Base-by-base conservation (phyloP, 1,140 invertebrate genomes). In the Chironomus tepperi region DNA sequence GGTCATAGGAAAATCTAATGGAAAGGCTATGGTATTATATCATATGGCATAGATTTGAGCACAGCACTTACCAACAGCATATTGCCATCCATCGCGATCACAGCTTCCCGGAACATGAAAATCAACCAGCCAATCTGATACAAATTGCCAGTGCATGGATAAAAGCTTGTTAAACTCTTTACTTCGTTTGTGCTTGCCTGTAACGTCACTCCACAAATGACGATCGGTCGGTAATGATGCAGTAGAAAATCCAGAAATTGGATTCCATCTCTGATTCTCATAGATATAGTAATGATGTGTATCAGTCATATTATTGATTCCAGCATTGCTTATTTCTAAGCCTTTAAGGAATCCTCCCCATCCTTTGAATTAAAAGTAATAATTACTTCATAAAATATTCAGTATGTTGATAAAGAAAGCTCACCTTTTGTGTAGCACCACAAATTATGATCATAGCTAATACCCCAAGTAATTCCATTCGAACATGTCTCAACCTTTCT, bases 251-350 rank as follows among this genome's bases (percentile, higher is more conserved):
- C 95, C 94, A 75, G 91, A 18, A 73, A 42, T 42, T 8, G 90
- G 93, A 87, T 96, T 96, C 95, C 95, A 97, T 73, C 94, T 86
- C 83, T 97, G 94, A 81, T 97, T 96, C 84, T 97, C 95, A 82
- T 96, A 97, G 6, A 95, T 90, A 79, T 90, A 91, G 81, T 93
- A 93, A 78, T 89, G 90, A 80, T 93, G 90, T 8, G 89, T 90
- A 81, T 96, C 93, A 18, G 87, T 87, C 90, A 95, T 93, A 3
- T 88, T 79, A 82, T 93, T 87, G 42, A 94, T 89, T 75, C 89
- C 90, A 16, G 87, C 85, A 77, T 87, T 90, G 76, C 86, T 87
- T 18, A 84, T 86, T 74, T 87, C 87, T 77, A 90, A 79, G 74
- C 89, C 91, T 86, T 90, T 90, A 9, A 93, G 84, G 78, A 90